These are phyloP conservation scores for Coptodon rendalli DNA, from an alignment of 2,113 vertebrate species.

Conservation along the genomic window DNA sequence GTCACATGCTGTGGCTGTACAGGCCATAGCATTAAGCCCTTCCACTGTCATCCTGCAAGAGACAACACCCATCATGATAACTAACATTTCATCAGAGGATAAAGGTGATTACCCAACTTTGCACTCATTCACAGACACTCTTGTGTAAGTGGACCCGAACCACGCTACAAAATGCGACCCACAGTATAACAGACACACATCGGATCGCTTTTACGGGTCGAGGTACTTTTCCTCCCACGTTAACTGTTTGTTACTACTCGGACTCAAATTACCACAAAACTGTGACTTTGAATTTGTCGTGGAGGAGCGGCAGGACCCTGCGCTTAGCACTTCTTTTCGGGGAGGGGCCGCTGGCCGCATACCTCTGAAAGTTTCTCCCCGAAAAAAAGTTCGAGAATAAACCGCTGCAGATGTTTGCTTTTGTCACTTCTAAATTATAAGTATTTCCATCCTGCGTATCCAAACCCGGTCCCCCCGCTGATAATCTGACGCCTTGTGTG, in stretches of 20 bases:
- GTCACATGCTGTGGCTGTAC: background rate
- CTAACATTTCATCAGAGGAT: background rate
- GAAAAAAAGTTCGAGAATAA: background rate
- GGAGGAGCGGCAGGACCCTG: background rate
- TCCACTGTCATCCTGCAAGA: background rate
- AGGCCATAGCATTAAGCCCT: background rate
- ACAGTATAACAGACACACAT: no score
- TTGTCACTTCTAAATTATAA: rapidly evolving
- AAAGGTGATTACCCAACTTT: background rate
- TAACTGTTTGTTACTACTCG: background rate
- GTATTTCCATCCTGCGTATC: background rate
- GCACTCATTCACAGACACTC: background rate
- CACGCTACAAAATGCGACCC: background rate
- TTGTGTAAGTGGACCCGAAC: background rate
- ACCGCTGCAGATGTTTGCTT: rapidly evolving
- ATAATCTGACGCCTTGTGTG: background rate
- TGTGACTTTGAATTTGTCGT: background rate
- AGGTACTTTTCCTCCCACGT: background rate
- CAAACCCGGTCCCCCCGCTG: background rate
- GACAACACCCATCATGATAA: background rate
- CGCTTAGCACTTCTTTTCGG: background rate
- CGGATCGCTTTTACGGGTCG: background rate
- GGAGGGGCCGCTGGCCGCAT: background rate
- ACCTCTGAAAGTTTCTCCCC: background rate
- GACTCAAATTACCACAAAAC: background rate